These are phyloP conservation scores for Aphelenchoides avenae DNA, from an alignment of 1,140 invertebrate species.

Conservation along the genomic window DNA sequence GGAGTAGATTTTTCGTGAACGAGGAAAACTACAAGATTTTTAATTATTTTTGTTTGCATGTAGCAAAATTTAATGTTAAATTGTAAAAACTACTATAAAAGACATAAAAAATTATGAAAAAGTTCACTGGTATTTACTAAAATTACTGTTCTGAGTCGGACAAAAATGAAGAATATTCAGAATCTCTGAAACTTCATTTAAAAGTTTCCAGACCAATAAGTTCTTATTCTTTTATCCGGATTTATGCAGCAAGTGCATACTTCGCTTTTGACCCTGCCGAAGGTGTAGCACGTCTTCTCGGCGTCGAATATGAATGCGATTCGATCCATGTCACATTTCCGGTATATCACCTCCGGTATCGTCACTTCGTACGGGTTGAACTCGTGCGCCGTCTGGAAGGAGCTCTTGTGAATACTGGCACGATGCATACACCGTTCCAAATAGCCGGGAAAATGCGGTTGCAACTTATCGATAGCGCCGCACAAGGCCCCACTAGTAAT, in stretches of 20 bases:
- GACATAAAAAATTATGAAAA: slow-evolving; percentile 25
- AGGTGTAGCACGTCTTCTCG: slow-evolving; percentile 47
- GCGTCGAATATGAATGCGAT: slow-evolving; percentile 54
- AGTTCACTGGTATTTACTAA: neutral
- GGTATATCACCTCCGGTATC: slow-evolving; percentile 42
- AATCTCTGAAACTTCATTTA: slow-evolving; percentile 1
- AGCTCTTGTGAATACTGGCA: neutral
- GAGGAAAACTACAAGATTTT: no score
- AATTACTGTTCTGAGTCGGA: no score
- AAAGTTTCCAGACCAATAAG: slow-evolving; percentile 5
- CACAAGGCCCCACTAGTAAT: no score
- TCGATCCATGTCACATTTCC: slow-evolving; percentile 32
- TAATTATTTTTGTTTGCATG: no score
- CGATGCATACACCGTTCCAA: no score
- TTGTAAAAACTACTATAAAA: no score
- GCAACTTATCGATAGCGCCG: no score
- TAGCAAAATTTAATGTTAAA: no score
- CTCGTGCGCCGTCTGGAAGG: slow-evolving; percentile 21
- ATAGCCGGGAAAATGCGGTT: no score
- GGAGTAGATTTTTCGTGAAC: no score
- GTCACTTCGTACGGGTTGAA: slow-evolving; percentile 42
- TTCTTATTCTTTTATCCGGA: slow-evolving; percentile 7
- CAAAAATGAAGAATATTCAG: slow-evolving; percentile 11
- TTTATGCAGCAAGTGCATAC: slow-evolving; percentile 18
- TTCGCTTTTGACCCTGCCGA: slow-evolving; percentile 37